Evolutionary conservation across 2,113 vertebrate genomes (phyloP).

Genomic region (Laticauda colubrina): DNA sequence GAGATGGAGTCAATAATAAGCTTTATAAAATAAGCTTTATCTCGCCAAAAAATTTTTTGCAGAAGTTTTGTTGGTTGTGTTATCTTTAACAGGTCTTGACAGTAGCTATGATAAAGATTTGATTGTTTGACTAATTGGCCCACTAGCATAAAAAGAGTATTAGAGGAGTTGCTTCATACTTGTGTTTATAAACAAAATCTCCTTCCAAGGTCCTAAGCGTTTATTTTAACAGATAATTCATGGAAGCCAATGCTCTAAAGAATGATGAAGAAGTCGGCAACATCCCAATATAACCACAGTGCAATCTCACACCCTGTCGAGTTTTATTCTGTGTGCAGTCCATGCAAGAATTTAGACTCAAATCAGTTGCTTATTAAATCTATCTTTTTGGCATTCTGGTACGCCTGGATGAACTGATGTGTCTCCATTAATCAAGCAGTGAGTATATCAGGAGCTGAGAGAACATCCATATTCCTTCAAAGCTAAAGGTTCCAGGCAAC

Average conservation of each 20-base stretch:
- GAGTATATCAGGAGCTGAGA: not conserved
- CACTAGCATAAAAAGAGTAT: not conserved
- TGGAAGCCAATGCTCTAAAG: not conserved
- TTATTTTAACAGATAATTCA: not conserved
- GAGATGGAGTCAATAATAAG: not conserved
- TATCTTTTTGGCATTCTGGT: not conserved
- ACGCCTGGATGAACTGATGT: not conserved
- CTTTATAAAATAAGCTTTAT: not conserved
- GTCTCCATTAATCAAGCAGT: slow-evolving; percentile 21
- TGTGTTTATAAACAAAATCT: not conserved
- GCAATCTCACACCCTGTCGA: slow-evolving; percentile 17
- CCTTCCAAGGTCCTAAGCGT: not conserved
- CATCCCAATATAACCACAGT: not conserved
- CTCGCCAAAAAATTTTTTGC: not conserved
- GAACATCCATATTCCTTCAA: slow-evolving; percentile 5
- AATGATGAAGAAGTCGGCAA: not conserved
- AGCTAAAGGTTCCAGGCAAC: not conserved
- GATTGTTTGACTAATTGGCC: not conserved
- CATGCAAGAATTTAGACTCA: slow-evolving; percentile 4
- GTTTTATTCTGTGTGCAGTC: slow-evolving; percentile 23
- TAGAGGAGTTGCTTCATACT: not conserved
- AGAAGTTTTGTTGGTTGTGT: not conserved
- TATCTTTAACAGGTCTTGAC: not conserved
- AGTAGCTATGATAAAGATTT: not conserved
- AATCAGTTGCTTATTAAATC: not conserved